Conservation (phyloP, 2,888 invertebrate genomes). For the Brachylomia viminalis region DNA sequence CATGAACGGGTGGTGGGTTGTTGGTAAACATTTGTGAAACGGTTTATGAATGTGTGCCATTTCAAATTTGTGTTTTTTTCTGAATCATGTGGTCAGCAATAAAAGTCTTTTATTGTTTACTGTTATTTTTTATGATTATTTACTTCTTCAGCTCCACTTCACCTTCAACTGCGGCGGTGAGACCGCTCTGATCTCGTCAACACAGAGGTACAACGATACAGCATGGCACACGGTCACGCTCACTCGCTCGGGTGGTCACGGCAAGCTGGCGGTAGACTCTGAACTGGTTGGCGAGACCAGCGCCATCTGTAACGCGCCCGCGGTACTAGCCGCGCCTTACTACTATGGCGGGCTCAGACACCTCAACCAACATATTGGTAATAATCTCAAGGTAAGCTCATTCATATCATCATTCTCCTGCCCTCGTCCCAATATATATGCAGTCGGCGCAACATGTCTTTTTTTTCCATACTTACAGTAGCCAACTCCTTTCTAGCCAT, state of each 20-base stretch:
- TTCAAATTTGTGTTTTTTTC: background rate
- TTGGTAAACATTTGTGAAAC: no score
- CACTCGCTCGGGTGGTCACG: slow-evolving; percentile 91
- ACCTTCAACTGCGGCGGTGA: slow-evolving; percentile 93
- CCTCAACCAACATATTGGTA: slow-evolving; percentile 77
- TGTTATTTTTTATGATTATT: background rate
- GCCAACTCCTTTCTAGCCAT: no score
- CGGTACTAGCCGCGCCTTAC: slow-evolving; percentile 93
- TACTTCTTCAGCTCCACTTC: slow-evolving; percentile 91
- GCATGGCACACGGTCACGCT: slow-evolving; percentile 95
- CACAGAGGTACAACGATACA: slow-evolving; percentile 92
- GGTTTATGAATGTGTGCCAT: no score
- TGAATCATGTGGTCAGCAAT: background rate
- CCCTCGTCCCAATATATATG: background rate
- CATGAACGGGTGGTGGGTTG: no score
- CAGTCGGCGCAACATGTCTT: background rate
- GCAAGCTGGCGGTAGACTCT: slow-evolving; percentile 92
- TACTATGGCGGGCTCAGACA: slow-evolving; percentile 95
- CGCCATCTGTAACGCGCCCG: slow-evolving; percentile 84
- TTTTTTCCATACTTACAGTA: background rate
- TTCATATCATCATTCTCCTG: background rate
- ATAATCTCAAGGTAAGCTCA: slow-evolving; percentile 75
- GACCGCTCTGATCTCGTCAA: slow-evolving; percentile 90
- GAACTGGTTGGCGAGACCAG: slow-evolving; percentile 88
- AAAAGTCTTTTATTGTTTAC: background rate